A percentile compares a stretch with the other conserved stretches of the same genome.
Evolutionary conservation across 2,113 vertebrate genomes (phyloP).

Genomic region (Trochalopteron elliotii): DNA sequence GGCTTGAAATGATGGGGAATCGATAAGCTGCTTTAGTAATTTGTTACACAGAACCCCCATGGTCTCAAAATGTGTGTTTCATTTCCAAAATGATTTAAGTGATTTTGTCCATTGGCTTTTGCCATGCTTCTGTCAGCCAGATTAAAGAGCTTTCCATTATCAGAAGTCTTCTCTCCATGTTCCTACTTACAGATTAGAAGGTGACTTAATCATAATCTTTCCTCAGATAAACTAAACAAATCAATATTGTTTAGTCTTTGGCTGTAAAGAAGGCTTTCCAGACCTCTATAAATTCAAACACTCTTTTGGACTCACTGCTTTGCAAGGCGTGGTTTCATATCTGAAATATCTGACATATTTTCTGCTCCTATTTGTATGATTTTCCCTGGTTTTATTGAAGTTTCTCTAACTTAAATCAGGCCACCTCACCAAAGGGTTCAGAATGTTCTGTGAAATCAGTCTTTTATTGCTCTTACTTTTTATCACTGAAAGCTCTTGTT

Average conservation of each 20-base stretch:
- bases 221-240: neutral
- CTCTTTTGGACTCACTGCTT: neutral
- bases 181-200: neutral
- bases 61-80: neutral
- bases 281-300: neutral
- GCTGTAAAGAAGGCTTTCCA: neutral
- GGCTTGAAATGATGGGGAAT: neutral
- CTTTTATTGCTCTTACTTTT: neutral
- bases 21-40: neutral
- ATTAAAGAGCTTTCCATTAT: neutral
- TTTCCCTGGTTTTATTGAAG: neutral
- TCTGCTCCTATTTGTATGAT: neutral
- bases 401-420: neutral
- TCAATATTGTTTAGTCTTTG: neutral
- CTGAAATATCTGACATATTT: neutral
- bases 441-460: neutral
- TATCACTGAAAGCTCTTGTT: neutral
- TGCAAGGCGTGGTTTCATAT: neutral
- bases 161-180: neutral
- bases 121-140: neutral
- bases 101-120: neutral
- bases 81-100: neutral
- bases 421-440: neutral
- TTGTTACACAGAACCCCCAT: neutral
- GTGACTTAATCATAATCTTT: neutral